These are phyloP conservation scores for Cephalopachus bancanus DNA, from an alignment of 2,797 vertebrate genomes.

Conservation along the genomic window DNA sequence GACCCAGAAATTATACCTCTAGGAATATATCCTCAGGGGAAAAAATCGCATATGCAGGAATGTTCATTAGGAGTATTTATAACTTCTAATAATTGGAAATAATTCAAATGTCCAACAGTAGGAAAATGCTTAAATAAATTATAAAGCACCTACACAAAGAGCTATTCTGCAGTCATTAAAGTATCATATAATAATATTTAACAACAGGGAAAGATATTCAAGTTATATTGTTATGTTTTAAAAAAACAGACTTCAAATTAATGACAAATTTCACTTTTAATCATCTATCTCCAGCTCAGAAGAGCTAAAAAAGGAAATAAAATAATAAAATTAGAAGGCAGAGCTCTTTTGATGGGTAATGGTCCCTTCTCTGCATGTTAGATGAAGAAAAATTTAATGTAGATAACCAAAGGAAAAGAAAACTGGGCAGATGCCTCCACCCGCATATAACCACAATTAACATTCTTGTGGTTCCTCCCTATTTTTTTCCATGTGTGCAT, in stretches of 20 bases:
- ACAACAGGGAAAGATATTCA: constrained; percentile 54
- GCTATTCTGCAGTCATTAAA: constrained; percentile 26
- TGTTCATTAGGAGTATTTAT: constrained; percentile 47
- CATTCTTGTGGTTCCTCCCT: not conserved
- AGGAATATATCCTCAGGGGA: constrained; percentile 9
- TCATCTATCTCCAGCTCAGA: constrained; percentile 16
- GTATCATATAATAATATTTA: constrained; percentile 61
- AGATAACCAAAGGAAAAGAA: constrained; percentile 25
- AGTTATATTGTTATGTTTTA: constrained; percentile 28
- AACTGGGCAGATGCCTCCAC: not conserved
- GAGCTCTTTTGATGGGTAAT: not conserved
- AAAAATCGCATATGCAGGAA: not conserved
- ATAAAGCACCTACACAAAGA: not conserved
- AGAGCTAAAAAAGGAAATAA: constrained; percentile 44
- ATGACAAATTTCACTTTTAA: constrained; percentile 59
- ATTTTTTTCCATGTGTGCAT: not conserved
- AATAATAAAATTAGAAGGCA: constrained; percentile 50
- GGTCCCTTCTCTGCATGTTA: not conserved
- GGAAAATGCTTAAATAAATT: constrained; percentile 70
- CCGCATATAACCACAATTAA: not conserved
- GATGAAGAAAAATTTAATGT: not conserved
- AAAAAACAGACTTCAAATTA: constrained; percentile 56
- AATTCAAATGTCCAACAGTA: constrained; percentile 59
- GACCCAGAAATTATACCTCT: constrained; percentile 1
- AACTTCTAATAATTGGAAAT: constrained; percentile 66